A percentile compares a stretch with the other conserved stretches of the same genome.
Evolutionary conservation across 2,113 vertebrate genomes (phyloP).

Genomic region (Rostratula benghalensis): DNA sequence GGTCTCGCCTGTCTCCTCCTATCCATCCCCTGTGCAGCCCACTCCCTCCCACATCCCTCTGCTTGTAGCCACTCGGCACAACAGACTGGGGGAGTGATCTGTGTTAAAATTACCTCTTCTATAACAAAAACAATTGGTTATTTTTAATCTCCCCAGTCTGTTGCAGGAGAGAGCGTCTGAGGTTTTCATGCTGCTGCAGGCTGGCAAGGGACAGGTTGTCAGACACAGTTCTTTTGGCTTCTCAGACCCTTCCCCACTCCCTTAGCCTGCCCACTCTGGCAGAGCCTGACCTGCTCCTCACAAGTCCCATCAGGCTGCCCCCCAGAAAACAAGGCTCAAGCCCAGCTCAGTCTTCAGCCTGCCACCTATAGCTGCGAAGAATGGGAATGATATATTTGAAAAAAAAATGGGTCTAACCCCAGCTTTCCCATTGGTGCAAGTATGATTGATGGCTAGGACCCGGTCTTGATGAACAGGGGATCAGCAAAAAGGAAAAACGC

Average conservation of each 20-base stretch:
- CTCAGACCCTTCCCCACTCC: not conserved
- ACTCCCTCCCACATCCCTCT: not conserved
- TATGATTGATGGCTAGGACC: not conserved
- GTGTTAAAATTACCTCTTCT: not conserved
- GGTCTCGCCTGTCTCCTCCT: not conserved
- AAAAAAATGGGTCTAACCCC: not conserved
- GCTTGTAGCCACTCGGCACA: not conserved
- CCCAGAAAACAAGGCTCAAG: not conserved
- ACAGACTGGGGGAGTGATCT: not conserved
- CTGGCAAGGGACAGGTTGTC: not conserved
- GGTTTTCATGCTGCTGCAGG: not conserved
- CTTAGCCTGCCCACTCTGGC: not conserved
- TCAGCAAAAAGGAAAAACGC: not conserved
- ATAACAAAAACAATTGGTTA: not conserved
- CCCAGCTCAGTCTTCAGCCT: not conserved
- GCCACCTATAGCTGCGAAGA: not conserved
- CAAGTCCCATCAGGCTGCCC: not conserved
- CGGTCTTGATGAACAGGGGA: not conserved
- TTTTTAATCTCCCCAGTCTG: not conserved
- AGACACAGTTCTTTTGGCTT: not conserved
- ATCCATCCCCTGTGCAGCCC: rapidly evolving
- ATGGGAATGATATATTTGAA: not conserved
- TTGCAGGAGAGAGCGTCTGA: not conserved
- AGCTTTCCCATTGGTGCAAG: not conserved
- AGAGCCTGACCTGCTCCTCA: not conserved